Conservation (phyloP, 2,888 invertebrate genomes). For the Pyrrhosoma nymphula region DNA sequence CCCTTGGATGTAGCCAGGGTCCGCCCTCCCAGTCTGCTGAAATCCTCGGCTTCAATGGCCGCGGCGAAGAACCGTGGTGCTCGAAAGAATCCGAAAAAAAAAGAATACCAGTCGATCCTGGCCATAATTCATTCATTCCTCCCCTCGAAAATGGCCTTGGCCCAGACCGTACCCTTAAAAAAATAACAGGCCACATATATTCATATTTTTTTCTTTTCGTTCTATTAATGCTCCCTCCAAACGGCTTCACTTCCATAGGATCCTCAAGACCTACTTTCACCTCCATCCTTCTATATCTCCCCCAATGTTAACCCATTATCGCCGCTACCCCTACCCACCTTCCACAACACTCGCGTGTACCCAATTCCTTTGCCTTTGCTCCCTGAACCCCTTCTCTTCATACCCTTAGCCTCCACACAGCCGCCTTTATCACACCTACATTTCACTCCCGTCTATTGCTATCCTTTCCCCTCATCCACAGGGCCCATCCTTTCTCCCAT, state of each 20-base stretch:
- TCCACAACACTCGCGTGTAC: not conserved
- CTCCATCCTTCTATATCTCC: not conserved
- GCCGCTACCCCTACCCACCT: not conserved
- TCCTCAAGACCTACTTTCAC: not conserved
- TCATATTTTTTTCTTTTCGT: not conserved
- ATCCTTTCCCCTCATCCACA: not conserved
- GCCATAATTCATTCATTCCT: not conserved
- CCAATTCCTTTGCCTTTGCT: no score
- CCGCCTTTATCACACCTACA: not conserved
- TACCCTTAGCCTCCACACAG: not conserved
- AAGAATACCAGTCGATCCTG: not conserved
- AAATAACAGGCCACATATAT: not conserved
- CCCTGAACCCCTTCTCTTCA: not conserved
- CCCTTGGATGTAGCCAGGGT: not conserved
- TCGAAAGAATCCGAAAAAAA: not conserved
- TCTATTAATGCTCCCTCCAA: not conserved
- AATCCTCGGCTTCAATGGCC: not conserved
- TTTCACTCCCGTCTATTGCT: constrained; percentile 16
- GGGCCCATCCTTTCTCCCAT: not conserved
- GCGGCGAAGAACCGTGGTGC: not conserved
- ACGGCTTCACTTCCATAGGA: constrained; percentile 7
- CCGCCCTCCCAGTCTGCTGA: not conserved
- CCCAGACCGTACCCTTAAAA: not conserved
- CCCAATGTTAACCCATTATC: not conserved
- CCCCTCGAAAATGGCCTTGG: not conserved